Percentiles rank a stretch among this genome's conserved stretches.
Evolutionary conservation across 2,888 invertebrate genomes (phyloP).

Genomic region (Spatulosminthurus flaviceps): DNA sequence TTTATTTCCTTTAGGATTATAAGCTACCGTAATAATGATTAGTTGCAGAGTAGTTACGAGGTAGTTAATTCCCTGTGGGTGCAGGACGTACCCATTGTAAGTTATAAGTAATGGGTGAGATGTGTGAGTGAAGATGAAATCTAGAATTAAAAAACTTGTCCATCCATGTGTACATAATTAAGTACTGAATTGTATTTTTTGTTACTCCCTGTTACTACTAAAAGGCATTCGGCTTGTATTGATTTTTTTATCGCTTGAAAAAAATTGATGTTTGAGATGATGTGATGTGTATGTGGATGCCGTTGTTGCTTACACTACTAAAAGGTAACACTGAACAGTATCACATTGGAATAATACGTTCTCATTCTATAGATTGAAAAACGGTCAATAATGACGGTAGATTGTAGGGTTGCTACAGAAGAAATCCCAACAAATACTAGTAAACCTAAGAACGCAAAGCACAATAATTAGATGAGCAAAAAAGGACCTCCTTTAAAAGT

Average conservation of each 20-base stretch:
- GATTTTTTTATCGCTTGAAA: neutral
- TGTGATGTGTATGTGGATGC: neutral
- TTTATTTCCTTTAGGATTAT: too few species aligned
- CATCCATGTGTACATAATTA: slow-evolving; percentile 10
- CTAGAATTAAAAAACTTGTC: neutral
- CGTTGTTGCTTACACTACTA: neutral
- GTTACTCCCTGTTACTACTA: neutral
- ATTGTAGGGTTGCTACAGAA: slow-evolving; percentile 5
- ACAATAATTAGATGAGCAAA: slow-evolving; percentile 9
- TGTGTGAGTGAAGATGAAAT: neutral
- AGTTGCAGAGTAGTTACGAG: too few species aligned
- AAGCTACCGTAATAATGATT: too few species aligned
- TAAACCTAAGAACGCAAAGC: neutral
- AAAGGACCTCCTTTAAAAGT: slow-evolving; percentile 16
- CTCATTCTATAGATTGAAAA: slow-evolving; percentile 14
- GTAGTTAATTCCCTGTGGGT: too few species aligned
- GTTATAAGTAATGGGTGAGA: neutral
- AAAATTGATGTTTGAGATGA: neutral
- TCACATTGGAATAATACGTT: slow-evolving; percentile 13
- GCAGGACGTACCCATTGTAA: too few species aligned
- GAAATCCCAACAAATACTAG: slow-evolving; percentile 14
- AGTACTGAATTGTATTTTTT: neutral
- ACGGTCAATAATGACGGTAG: neutral
- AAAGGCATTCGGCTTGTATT: neutral
- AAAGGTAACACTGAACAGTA: neutral